Percentiles rank a stretch among this genome's conserved stretches.
These are phyloP conservation scores for Cervus canadensis DNA, from an alignment of 2,113 vertebrate genomes.

Conservation along the genomic window DNA sequence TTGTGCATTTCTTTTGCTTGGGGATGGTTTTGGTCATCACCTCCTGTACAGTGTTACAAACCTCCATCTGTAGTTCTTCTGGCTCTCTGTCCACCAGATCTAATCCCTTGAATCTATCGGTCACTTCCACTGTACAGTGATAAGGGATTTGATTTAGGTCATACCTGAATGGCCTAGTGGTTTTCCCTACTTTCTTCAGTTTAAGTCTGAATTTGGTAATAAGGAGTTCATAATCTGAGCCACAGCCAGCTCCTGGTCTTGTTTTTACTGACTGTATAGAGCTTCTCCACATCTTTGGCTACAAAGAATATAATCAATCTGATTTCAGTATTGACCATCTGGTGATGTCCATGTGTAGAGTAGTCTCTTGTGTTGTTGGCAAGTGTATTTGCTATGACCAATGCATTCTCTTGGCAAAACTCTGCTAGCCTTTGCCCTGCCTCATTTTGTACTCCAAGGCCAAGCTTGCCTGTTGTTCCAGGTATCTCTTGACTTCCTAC, in stretches of 20 bases:
- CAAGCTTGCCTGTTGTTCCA: not conserved
- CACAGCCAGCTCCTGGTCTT: not conserved
- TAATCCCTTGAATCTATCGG: not conserved
- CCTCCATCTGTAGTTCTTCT: not conserved
- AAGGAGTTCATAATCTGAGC: not conserved
- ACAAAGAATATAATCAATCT: not conserved
- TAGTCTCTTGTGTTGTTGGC: not conserved
- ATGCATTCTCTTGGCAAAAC: not conserved
- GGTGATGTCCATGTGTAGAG: not conserved
- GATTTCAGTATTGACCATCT: not conserved
- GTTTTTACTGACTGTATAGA: not conserved
- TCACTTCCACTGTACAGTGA: not conserved
- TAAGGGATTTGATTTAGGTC: not conserved
- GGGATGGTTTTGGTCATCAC: not conserved
- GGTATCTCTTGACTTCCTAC: not conserved
- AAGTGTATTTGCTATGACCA: not conserved
- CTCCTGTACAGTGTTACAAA: not conserved
- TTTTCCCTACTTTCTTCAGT: not conserved
- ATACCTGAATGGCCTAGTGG: not conserved
- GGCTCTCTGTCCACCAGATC: not conserved
- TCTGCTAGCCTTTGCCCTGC: not conserved
- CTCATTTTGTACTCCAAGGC: not conserved
- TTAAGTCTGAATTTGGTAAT: not conserved
- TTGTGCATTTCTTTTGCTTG: not conserved
- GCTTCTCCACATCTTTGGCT: not conserved